These are phyloP conservation scores for Cosmorhoe ocellata DNA, from an alignment of 2,888 invertebrate genomes.

Conservation along the genomic window DNA sequence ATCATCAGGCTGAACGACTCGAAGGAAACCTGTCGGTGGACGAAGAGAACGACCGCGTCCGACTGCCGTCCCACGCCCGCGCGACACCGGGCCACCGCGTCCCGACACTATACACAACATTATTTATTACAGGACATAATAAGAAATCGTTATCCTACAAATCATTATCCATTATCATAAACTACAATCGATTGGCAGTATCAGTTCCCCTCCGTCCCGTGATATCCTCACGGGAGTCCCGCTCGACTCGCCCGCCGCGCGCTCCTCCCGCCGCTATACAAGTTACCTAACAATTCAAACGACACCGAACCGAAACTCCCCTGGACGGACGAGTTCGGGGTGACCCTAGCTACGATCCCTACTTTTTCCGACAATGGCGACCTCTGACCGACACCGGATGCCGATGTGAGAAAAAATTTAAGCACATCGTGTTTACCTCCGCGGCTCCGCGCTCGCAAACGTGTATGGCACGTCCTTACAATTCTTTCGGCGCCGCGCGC, in stretches of 20 bases:
- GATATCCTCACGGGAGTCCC: no score
- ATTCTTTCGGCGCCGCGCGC: conserved; percentile 28
- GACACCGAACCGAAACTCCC: conserved; percentile 31
- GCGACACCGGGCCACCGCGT: conserved; percentile 53
- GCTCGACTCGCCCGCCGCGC: conserved; percentile 2
- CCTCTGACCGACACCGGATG: conserved; percentile 12
- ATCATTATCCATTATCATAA: conserved; percentile 73
- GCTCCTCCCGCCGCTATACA: conserved; percentile 35
- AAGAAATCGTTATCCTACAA: conserved; percentile 76
- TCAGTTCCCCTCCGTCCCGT: conserved; percentile 64
- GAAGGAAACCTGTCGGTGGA: conserved; percentile 31
- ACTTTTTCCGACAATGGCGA: conserved; percentile 26
- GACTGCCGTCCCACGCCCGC: no score
- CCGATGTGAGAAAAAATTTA: conserved; percentile 28
- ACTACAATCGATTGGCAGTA: conserved; percentile 81
- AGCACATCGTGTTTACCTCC: conserved; percentile 21
- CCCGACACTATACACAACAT: conserved; percentile 75
- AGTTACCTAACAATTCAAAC: conserved; percentile 29
- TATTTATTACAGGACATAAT: conserved; percentile 68
- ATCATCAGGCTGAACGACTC: conserved; percentile 24
- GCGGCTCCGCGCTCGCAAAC: conserved; percentile 29
- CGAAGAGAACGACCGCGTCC: conserved; percentile 54
- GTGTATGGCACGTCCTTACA: conserved; percentile 61
- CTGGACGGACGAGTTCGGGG: conserved; percentile 35
- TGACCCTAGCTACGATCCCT: conserved; percentile 28